A percentile compares a stretch with the other conserved stretches of the same genome.
These are phyloP conservation scores for Philereme vetulata DNA, from an alignment of 2,888 invertebrate species.

Conservation along the genomic window DNA sequence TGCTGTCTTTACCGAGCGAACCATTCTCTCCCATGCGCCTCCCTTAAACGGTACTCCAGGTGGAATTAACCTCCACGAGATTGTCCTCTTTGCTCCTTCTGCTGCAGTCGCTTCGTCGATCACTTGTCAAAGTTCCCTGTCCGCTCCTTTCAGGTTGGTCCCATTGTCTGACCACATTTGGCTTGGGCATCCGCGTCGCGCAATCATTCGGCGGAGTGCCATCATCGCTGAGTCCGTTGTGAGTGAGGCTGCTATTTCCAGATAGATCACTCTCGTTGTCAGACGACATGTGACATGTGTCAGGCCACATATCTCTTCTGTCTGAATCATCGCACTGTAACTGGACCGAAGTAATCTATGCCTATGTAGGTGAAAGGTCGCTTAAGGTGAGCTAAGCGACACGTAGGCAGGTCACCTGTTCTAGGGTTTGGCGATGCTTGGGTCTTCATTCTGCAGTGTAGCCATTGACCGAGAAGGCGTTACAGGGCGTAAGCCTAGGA, in stretches of 20 bases:
- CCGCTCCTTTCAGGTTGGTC: slow-evolving; percentile 35
- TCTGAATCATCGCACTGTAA: slow-evolving; percentile 25
- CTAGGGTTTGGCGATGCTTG: too few relatives aligned
- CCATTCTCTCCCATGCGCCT: slow-evolving; percentile 29
- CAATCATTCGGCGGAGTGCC: slow-evolving; percentile 35
- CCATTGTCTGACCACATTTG: slow-evolving; percentile 37
- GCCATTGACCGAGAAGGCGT: too few relatives aligned
- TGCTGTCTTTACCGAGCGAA: slow-evolving; percentile 25
- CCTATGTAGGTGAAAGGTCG: neutral
- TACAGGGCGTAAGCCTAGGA: too few relatives aligned
- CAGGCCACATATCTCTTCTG: slow-evolving; percentile 33
- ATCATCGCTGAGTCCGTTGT: slow-evolving; percentile 32
- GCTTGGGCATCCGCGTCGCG: slow-evolving; percentile 33
- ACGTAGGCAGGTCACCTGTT: neutral
- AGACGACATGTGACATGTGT: slow-evolving; percentile 40
- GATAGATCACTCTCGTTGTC: slow-evolving; percentile 29
- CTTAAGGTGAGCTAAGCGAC: neutral
- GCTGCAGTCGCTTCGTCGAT: too few relatives aligned
- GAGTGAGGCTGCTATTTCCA: slow-evolving; percentile 4
- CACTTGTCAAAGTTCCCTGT: too few relatives aligned
- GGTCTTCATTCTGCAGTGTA: too few relatives aligned
- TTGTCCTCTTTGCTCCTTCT: slow-evolving; percentile 7
- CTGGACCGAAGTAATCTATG: slow-evolving; percentile 36
- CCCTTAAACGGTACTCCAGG: slow-evolving; percentile 9
- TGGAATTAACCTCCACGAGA: slow-evolving; percentile 30